Conservation (phyloP, 2,113 vertebrate species). For the Peucedramus taeniatus region DNA sequence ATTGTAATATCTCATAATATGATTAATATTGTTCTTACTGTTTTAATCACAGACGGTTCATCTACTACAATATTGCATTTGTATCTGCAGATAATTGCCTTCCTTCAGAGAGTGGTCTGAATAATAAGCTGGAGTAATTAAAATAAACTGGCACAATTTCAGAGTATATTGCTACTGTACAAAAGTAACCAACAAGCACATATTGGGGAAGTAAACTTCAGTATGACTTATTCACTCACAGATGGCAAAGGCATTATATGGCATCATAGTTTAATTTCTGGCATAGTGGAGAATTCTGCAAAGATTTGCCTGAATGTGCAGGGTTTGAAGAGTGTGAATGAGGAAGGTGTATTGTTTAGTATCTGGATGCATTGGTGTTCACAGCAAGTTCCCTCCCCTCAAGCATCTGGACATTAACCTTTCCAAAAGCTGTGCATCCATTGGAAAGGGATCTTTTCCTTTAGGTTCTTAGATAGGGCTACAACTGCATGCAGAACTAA, state of each 20-base stretch:
- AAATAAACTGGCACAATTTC: slow-evolving; percentile 65
- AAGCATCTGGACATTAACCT: background rate
- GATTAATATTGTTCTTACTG: slow-evolving; percentile 69
- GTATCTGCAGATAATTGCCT: slow-evolving; percentile 65
- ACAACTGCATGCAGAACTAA: background rate
- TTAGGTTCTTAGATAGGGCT: background rate
- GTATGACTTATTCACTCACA: slow-evolving; percentile 28
- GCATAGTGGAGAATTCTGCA: background rate
- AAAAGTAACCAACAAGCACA: slow-evolving; percentile 35
- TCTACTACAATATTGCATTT: slow-evolving; percentile 63
- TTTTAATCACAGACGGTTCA: slow-evolving; percentile 57
- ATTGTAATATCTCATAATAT: slow-evolving; percentile 51
- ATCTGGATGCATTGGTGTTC: background rate
- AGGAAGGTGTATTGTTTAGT: background rate
- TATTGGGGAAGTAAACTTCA: slow-evolving; percentile 35
- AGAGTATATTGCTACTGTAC: slow-evolving; percentile 24
- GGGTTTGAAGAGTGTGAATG: background rate
- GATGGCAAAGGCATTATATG: slow-evolving; percentile 34
- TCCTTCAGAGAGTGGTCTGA: slow-evolving; percentile 54
- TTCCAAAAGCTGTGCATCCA: background rate
- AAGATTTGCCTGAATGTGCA: background rate
- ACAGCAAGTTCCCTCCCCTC: background rate
- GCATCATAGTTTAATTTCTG: background rate
- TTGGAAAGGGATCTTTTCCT: background rate
- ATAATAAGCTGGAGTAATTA: slow-evolving; percentile 64